These are phyloP conservation scores for Ophraella communa DNA, from an alignment of 2,888 invertebrate genomes.

Conservation along the genomic window DNA sequence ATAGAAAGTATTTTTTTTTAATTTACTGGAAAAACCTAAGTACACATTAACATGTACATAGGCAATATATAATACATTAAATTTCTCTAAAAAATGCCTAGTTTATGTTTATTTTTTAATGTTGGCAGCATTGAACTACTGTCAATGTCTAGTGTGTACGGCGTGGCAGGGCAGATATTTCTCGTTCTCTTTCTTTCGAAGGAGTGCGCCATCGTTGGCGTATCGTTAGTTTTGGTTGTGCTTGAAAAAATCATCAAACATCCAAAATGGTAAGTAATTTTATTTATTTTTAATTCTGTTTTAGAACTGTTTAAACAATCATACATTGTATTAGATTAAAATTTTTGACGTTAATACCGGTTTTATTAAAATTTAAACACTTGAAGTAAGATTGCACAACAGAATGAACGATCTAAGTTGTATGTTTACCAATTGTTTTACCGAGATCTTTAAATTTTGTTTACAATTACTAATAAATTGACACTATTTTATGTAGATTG, in stretches of 20 bases:
- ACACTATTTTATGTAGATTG: neutral
- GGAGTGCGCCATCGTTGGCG: slow-evolving; percentile 89
- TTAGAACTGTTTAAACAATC: neutral
- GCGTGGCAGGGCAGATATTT: slow-evolving; percentile 41
- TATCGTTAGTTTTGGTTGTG: slow-evolving; percentile 76
- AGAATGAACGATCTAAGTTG: slow-evolving; percentile 49
- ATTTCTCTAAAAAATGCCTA: slow-evolving; percentile 1
- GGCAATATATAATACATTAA: neutral
- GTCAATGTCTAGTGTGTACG: slow-evolving; percentile 16
- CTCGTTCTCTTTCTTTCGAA: slow-evolving; percentile 68
- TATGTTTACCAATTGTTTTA: slow-evolving; percentile 38
- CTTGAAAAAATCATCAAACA: slow-evolving; percentile 78
- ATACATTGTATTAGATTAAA: slow-evolving; percentile 1
- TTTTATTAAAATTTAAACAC: neutral
- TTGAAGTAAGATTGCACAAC: slow-evolving; percentile 56
- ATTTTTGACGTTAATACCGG: slow-evolving; percentile 8
- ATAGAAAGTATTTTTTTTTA: too few species aligned
- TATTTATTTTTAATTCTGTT: slow-evolving; percentile 14
- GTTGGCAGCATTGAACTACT: neutral
- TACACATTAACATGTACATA: neutral
- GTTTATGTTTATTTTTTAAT: neutral
- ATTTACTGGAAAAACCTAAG: too few species aligned
- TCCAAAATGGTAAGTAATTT: slow-evolving; percentile 78
- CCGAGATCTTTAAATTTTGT: slow-evolving; percentile 17
- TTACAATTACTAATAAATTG: neutral